phyloP scores from a whole-genome alignment of 2,888 invertebrate species.

The Melanchra persicariae region DNA sequence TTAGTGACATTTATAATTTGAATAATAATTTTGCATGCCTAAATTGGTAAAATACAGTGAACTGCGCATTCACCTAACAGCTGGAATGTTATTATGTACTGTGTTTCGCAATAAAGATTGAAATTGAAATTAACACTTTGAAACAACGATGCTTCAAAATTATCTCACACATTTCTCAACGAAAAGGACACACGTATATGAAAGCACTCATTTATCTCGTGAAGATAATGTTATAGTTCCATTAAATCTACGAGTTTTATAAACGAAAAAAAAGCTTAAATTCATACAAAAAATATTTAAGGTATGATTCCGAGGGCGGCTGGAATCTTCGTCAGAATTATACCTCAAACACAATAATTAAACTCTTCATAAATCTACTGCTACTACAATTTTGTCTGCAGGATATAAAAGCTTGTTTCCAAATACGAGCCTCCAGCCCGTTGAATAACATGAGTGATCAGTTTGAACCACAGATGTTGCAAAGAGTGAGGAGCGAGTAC shows the following conservation, averaged over 20 bases:
- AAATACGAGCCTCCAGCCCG: conserved; percentile 32
- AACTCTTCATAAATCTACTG: conserved; percentile 11
- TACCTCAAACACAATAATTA: background rate
- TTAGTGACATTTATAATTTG: no score
- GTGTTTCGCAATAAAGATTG: no score
- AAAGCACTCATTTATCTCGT: conserved; percentile 44
- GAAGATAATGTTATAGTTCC: conserved; percentile 10
- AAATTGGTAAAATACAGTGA: no score
- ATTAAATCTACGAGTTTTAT: conserved; percentile 10
- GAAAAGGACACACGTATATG: conserved; percentile 37
- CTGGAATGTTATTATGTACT: no score
- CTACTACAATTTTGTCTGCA: conserved; percentile 19
- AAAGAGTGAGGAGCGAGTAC: conserved; percentile 21
- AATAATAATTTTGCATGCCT: no score
- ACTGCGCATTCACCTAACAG: no score
- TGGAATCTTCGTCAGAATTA: conserved; percentile 1
- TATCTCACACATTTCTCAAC: conserved; percentile 34
- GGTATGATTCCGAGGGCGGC: background rate
- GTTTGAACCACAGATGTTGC: conserved; percentile 10
- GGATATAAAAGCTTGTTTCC: conserved; percentile 46
- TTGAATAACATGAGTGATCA: conserved; percentile 39
- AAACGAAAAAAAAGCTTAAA: background rate
- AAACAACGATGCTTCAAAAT: conserved; percentile 15
- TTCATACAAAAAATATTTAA: background rate
- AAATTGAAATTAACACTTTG: conserved; percentile 37